Evolutionary conservation across 2,113 vertebrate species (phyloP).

Genomic region (Otus sunia): DNA sequence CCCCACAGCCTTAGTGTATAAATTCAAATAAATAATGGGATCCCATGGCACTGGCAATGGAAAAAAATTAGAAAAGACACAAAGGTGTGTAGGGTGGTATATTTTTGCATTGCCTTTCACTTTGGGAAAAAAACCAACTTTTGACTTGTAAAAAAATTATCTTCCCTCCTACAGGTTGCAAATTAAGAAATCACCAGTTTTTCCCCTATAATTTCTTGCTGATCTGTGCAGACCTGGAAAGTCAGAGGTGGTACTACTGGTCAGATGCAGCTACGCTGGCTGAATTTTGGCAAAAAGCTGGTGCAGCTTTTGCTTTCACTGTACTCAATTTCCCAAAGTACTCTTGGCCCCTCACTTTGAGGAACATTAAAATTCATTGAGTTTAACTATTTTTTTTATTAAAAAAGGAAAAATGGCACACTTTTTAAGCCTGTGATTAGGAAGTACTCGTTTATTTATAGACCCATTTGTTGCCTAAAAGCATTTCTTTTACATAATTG

Average conservation of each 20-base stretch:
- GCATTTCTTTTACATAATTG: conserved; percentile 65
- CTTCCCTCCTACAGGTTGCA: not conserved
- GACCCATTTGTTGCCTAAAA: conserved; percentile 63
- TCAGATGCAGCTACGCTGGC: not conserved
- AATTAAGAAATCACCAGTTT: not conserved
- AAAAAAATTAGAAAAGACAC: not conserved
- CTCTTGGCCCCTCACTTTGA: not conserved
- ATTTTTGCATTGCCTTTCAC: not conserved
- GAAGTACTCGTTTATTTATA: conserved; percentile 70
- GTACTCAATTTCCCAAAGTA: not conserved
- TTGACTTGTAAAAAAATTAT: not conserved
- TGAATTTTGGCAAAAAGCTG: not conserved
- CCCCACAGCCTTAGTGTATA: not conserved
- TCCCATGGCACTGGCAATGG: not conserved
- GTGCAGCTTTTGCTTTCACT: not conserved
- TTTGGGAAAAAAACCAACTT: not conserved
- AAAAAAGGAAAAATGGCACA: conserved; percentile 33
- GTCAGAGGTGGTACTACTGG: not conserved
- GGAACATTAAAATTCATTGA: conserved; percentile 52
- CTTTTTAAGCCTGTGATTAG: conserved; percentile 49
- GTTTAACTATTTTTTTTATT: conserved; percentile 26
- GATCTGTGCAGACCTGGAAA: not conserved
- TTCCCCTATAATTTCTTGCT: not conserved
- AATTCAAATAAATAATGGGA: not conserved
- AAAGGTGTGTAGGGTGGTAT: rapidly evolving